Base-by-base conservation (phyloP, 2,113 vertebrate genomes). In the Drymodes brunneopygia region DNA sequence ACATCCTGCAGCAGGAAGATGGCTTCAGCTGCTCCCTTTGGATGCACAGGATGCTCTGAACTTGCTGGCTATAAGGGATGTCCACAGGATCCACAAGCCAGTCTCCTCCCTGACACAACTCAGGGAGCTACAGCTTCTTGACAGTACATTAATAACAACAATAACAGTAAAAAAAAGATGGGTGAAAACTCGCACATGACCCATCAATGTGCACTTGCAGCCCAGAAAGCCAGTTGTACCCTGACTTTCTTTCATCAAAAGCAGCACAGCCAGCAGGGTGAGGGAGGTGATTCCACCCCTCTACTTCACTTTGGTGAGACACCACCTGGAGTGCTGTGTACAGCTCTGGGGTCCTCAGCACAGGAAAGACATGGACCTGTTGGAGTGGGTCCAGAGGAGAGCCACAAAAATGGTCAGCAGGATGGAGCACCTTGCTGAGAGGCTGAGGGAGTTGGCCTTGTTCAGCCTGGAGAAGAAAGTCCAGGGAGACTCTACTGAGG, bases 221-320 rank as follows among this genome's bases (percentile, higher is more conserved):
- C 28, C 44, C 62, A 50, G 33, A 54, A 75, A 17, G 28, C 15
- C 28, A 72, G 11, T 1, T 6, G 1, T 6, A 38, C 28, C 20
- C 36, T 60, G 67, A 44, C 10, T 16, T 54, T 17, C 35, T 21
- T 58, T 19, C 33, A 64, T 33, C 28, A 19, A 28, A 53, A 84
- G 23, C 1, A 71, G 19, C 0, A 0, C 22, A 31, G 7, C 2
- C 38, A 83, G 33, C 51, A 67, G 62, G 22, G 21, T 0, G 0
- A 86, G 19, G 2, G 17, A 50, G 17, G 33, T 3, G 33, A 69
- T 72, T 71, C 64, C 72, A 4, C 21, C 23, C 15, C 51, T 74
- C 70, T 74, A 3, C 17, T 79, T n/a, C 0, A 1, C 42, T 47
- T 33, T 58, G 2, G 5, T 81, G 40, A 90, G 60, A 78, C 5